Evolutionary conservation across 1,140 invertebrate genomes (phyloP).

Genomic region (Papilio glaucus): DNA sequence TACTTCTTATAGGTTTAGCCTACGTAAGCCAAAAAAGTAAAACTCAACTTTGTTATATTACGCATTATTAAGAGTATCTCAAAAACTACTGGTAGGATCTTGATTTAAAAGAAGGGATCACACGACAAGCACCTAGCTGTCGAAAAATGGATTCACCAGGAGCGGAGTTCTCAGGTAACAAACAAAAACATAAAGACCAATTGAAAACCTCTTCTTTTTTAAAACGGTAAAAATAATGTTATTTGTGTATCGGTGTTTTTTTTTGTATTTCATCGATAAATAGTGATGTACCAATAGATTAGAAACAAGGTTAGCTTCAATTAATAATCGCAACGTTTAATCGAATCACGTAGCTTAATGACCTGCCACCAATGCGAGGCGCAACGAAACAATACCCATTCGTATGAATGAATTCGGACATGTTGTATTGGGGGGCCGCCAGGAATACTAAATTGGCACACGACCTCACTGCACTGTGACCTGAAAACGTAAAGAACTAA

Average conservation of each 20-base stretch:
- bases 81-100: too few species aligned
- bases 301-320: not conserved
- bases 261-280: not conserved
- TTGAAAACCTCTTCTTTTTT: too few species aligned
- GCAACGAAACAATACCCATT: slow-evolving; percentile 21
- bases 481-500: not conserved
- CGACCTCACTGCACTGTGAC: not conserved
- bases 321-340: slow-evolving; percentile 4
- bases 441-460: not conserved
- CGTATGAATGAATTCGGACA: slow-evolving; percentile 9
- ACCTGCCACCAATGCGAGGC: not conserved
- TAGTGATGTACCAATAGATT: slow-evolving; percentile 1
- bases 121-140: too few species aligned
- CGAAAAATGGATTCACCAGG: too few species aligned
- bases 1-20: too few species aligned
- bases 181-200: too few species aligned
- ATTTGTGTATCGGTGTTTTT: not conserved
- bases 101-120: too few species aligned
- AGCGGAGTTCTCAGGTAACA: too few species aligned
- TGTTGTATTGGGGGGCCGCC: not conserved
- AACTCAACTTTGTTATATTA: too few species aligned
- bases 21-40: too few species aligned
- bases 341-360: slow-evolving; percentile 12
- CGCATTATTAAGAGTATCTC: too few species aligned
- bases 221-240: too few species aligned